phyloP scores from a whole-genome alignment of 35 echinoderm and acorn worm species.

The Anneissia japonica region DNA sequence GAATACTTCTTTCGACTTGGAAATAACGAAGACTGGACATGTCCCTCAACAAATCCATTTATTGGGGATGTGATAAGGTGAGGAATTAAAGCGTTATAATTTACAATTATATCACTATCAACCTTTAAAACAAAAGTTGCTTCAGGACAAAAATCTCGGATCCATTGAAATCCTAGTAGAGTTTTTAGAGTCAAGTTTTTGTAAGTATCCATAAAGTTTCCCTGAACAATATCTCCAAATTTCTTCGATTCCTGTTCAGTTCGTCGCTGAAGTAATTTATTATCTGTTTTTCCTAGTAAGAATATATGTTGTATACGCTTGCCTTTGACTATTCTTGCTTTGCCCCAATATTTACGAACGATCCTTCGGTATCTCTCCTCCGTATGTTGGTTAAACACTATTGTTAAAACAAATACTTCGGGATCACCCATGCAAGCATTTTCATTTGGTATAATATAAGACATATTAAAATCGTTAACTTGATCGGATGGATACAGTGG shows the following conservation, averaged over 20 bases:
- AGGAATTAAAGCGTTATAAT: not conserved
- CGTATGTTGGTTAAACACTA: not conserved
- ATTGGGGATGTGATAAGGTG: not conserved
- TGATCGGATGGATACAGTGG: not conserved
- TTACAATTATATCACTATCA: conserved; percentile 24
- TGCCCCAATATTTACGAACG: not conserved
- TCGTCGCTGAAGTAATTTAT: not conserved
- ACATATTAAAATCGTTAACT: not conserved
- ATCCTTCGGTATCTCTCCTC: not conserved
- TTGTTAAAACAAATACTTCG: not conserved
- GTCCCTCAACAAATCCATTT: conserved; percentile 8
- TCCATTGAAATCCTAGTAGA: conserved; percentile 16
- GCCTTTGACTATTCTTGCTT: not conserved
- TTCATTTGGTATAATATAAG: not conserved
- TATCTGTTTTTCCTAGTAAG: not conserved
- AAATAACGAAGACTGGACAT: not conserved
- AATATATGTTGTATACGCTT: not conserved
- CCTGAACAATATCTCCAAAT: conserved; percentile 29
- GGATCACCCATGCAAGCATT: not conserved
- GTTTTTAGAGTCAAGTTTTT: conserved; percentile 21
- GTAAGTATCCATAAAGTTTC: conserved; percentile 28
- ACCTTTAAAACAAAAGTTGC: conserved; percentile 10
- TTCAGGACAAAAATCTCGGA: not conserved
- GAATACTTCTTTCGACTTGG: conserved; percentile 14
- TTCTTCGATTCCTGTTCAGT: not conserved